phyloP scores from a whole-genome alignment of 2,797 vertebrate genomes.

The Labroides dimidiatus region DNA sequence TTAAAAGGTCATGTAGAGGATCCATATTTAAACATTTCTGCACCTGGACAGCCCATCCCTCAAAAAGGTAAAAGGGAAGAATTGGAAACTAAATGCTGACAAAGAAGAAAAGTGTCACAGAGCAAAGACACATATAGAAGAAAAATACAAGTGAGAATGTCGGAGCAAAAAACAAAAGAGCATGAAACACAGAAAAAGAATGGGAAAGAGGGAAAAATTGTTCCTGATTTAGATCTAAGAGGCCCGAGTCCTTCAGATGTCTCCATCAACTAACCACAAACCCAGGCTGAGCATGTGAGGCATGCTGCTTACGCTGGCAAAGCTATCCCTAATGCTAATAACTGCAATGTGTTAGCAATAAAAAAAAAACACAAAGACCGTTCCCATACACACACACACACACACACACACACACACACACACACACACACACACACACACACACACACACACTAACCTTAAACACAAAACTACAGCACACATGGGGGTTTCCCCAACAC shows the following conservation, averaged over 20 bases:
- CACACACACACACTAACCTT: conserved; percentile 27
- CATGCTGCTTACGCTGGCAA: conserved; percentile 82
- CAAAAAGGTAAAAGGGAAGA: conserved; percentile 12
- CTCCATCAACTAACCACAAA: conserved; percentile 85
- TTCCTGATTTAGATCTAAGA: conserved; percentile 85
- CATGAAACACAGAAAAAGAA: conserved; percentile 50
- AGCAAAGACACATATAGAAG: conserved; percentile 26
- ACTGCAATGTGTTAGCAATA: conserved; percentile 84
- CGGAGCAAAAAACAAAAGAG: conserved; percentile 32
- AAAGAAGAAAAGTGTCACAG: conserved; percentile 18
- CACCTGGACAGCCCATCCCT: conserved; percentile 29
- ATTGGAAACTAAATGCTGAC: background rate
- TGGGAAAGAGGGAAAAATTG: conserved; percentile 68
- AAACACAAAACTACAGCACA: conserved; percentile 31
- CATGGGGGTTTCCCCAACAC: conserved; percentile 44
- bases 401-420: conserved; percentile 19
- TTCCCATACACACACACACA: conserved; percentile 38
- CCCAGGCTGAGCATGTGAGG: conserved; percentile 83
- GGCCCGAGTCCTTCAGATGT: conserved; percentile 84
- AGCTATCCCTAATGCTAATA: conserved; percentile 81
- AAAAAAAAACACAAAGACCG: conserved; percentile 73
- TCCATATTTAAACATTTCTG: conserved; percentile 14
- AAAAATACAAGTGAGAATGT: conserved; percentile 38
- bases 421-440: too few relatives aligned
- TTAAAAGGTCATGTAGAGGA: conserved; percentile 23